phyloP scores from a whole-genome alignment of 2,797 vertebrate genomes.

The Gobionotothen gibberifrons region DNA sequence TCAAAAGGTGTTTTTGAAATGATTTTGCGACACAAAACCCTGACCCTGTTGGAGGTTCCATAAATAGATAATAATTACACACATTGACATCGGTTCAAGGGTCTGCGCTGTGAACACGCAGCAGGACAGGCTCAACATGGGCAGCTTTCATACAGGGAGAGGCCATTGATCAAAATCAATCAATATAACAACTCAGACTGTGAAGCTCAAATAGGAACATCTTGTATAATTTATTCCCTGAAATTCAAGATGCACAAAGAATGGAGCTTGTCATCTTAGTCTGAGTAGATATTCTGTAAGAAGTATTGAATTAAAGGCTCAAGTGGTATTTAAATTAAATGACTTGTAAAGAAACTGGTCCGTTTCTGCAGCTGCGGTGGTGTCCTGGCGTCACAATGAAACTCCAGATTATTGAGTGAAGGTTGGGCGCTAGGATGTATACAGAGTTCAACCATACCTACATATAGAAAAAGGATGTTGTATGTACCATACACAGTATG shows the following conservation, averaged over 20 bases:
- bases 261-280: background rate
- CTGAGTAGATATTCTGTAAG: background rate
- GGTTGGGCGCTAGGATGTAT: too few relatives aligned
- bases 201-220: background rate
- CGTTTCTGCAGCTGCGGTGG: background rate
- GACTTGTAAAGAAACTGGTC: conserved; percentile 3
- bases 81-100: background rate
- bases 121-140: conserved; percentile 1
- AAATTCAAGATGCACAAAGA: conserved; percentile 1
- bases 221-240: conserved; percentile 3
- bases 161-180: conserved; percentile 11
- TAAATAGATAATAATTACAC: conserved; percentile 8
- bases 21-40: background rate
- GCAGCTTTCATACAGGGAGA: background rate
- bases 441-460: too few relatives aligned
- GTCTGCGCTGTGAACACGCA: background rate
- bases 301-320: background rate
- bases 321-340: background rate
- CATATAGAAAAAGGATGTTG: too few relatives aligned
- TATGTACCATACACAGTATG: too few relatives aligned
- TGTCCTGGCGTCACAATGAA: conserved; percentile 14
- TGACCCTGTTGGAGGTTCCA: background rate
- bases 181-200: background rate
- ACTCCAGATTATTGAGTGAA: conserved; percentile 13
- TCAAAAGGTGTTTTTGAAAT: conserved; percentile 1